phyloP scores from a whole-genome alignment of 2,888 invertebrate genomes.

The Gordius sp. region DNA sequence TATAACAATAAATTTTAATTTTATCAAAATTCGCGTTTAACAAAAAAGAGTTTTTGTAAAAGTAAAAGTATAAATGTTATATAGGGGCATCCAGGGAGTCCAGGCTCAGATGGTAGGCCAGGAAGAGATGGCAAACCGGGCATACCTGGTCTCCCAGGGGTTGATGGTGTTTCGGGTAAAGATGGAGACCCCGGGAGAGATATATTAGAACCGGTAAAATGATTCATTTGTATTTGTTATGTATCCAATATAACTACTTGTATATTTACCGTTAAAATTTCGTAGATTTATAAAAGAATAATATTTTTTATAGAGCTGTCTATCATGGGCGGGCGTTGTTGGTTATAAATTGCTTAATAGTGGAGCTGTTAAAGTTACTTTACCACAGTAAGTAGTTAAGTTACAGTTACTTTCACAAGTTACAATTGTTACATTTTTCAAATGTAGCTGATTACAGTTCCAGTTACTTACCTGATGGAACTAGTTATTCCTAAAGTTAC shows the following conservation, averaged over 20 bases:
- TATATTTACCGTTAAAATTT: no score
- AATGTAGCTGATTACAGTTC: no score
- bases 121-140: constrained; percentile 54
- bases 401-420: no score
- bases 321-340: no score
- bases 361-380: no score
- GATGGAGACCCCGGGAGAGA: constrained; percentile 15
- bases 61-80: neutral
- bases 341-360: no score
- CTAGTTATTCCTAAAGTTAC: no score
- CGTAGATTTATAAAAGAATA: no score
- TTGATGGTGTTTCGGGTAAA: constrained; percentile 35
- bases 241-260: neutral
- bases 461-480: no score
- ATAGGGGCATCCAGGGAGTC: constrained; percentile 10
- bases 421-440: no score
- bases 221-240: neutral
- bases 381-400: no score
- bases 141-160: constrained; percentile 44
- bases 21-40: neutral
- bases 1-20: neutral
- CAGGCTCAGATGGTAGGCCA: constrained; percentile 24
- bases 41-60: neutral
- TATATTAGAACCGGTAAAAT: constrained; percentile 11
- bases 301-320: no score